Conservation (phyloP, 2,888 invertebrate genomes). For the Epinotia bilunana region DNA sequence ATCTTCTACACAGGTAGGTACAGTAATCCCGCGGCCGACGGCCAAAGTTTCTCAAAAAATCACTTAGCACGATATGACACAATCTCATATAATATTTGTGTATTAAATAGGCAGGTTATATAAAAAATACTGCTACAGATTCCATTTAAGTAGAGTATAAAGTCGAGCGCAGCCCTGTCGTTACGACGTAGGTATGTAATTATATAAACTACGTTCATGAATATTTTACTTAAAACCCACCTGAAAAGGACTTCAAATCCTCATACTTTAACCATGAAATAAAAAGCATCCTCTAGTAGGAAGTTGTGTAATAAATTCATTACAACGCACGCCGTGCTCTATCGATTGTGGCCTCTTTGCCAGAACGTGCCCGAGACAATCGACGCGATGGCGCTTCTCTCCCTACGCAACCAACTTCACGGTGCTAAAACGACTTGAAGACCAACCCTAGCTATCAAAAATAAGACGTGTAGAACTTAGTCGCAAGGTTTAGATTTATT, state of each 20-base stretch:
- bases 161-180: background rate
- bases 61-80: too few relatives aligned
- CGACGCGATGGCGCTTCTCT: constrained; percentile 82
- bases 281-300: constrained; percentile 32
- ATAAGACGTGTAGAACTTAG: background rate
- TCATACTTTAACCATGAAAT: constrained; percentile 27
- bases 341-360: constrained; percentile 83
- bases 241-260: constrained; percentile 14
- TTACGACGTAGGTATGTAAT: constrained; percentile 10
- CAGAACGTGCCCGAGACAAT: constrained; percentile 83
- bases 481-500: background rate
- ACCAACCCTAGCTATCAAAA: constrained; percentile 5
- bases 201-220: constrained; percentile 24
- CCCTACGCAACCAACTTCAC: constrained; percentile 72
- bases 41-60: background rate
- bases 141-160: background rate
- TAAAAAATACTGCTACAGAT: background rate
- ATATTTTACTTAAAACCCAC: constrained; percentile 17
- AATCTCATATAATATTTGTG: background rate
- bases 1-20: background rate
- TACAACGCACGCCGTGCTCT: constrained; percentile 83
- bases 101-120: background rate
- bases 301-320: constrained; percentile 80
- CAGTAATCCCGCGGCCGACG: background rate
- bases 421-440: constrained; percentile 53